A percentile compares a stretch with the other conserved stretches of the same genome.
phyloP scores from a whole-genome alignment of 1,140 invertebrate genomes.

The Ditylenchus dipsaci region DNA sequence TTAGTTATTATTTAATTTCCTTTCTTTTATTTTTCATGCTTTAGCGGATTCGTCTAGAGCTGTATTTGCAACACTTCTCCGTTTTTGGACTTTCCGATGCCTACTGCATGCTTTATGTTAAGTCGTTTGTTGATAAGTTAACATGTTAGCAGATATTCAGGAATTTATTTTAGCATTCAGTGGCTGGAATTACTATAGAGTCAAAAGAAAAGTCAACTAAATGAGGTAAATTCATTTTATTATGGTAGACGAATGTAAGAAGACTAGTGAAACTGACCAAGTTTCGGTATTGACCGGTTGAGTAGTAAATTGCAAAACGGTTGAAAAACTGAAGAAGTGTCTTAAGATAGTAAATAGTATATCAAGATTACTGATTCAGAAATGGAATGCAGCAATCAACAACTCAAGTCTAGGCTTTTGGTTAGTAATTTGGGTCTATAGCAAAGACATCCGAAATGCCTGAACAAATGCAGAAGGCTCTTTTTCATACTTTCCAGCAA shows the following conservation, averaged over 20 bases:
- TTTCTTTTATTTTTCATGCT: conserved; percentile 13
- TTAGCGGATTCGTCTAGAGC: conserved; percentile 12
- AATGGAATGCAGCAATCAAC: conserved; percentile 30
- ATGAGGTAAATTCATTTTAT: too few species aligned
- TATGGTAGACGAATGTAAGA: too few species aligned
- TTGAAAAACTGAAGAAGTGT: too few species aligned
- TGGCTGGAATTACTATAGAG: conserved; percentile 23
- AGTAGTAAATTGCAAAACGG: too few species aligned
- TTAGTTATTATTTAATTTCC: not conserved
- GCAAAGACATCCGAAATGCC: conserved; percentile 49
- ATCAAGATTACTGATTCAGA: conserved; percentile 2
- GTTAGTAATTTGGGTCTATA: conserved; percentile 51
- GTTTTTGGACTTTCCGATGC: conserved; percentile 45
- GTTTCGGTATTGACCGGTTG: too few species aligned
- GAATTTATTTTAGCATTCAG: not conserved
- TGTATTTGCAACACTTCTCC: conserved; percentile 39
- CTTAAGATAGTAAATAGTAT: too few species aligned
- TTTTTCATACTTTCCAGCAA: conserved; percentile 17
- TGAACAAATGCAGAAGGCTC: conserved; percentile 19
- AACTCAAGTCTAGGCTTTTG: conserved; percentile 30
- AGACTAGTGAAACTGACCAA: too few species aligned
- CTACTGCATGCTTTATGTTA: conserved; percentile 32
- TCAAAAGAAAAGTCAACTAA: conserved; percentile 1
- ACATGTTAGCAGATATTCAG: not conserved
- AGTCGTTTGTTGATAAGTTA: not conserved